phyloP scores from a whole-genome alignment of 2,113 vertebrate genomes.

The Donacobius atricapilla region DNA sequence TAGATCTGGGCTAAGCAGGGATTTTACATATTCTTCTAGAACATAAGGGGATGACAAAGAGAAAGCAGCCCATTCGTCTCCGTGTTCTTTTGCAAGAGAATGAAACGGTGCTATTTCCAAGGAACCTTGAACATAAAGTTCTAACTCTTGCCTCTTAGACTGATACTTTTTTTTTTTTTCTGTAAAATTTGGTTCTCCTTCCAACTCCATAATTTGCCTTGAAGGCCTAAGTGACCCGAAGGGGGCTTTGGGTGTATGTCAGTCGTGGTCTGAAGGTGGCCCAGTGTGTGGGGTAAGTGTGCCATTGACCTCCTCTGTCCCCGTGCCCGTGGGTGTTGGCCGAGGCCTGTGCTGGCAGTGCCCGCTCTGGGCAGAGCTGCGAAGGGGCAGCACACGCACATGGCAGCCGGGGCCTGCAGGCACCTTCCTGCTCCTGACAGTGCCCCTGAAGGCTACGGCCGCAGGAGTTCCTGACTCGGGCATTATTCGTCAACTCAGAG shows the following conservation, averaged over 20 bases:
- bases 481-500: not conserved
- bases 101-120: not conserved
- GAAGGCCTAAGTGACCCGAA: not conserved
- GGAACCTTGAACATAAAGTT: not conserved
- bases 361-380: not conserved
- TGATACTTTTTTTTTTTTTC: not conserved
- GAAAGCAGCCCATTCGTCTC: not conserved
- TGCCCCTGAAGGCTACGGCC: not conserved
- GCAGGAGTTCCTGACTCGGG: not conserved
- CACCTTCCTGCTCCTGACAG: not conserved
- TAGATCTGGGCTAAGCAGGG: not conserved
- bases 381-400: not conserved
- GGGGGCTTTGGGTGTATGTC: not conserved
- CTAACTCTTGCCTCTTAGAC: not conserved
- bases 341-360: rapidly evolving
- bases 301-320: not conserved
- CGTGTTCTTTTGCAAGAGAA: not conserved
- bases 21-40: not conserved
- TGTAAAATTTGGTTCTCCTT: not conserved
- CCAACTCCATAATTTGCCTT: not conserved
- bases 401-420: not conserved
- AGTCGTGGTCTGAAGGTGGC: not conserved
- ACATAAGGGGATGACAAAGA: not conserved
- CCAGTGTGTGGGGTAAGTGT: not conserved
- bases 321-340: not conserved